A percentile compares a stretch with the other conserved stretches of the same genome.
Evolutionary conservation across 2,113 vertebrate genomes (phyloP).

Genomic region (Mola mola): DNA sequence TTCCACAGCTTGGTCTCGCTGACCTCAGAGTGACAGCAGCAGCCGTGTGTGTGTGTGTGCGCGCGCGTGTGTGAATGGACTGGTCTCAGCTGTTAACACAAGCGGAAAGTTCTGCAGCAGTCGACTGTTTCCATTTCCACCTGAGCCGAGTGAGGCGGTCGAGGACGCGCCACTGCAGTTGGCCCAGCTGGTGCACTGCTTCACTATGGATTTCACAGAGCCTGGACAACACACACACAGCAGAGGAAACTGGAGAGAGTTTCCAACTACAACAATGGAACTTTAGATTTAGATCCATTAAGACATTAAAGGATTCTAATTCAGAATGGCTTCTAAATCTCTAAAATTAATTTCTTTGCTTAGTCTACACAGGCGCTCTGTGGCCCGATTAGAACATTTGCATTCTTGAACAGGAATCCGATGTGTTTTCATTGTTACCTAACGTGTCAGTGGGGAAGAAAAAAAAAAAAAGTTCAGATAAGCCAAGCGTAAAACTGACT

Average conservation of each 20-base stretch:
- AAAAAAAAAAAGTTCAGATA: too few species aligned
- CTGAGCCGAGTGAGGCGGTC: conserved; percentile 8
- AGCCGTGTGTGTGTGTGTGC: conserved; percentile 29
- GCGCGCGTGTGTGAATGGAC: conserved; percentile 12
- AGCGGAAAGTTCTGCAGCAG: conserved; percentile 65
- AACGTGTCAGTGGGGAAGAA: too few species aligned
- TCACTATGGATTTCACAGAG: conserved; percentile 45
- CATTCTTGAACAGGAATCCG: background rate
- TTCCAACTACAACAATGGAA: background rate
- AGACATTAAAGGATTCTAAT: background rate
- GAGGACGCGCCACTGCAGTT: conserved; percentile 49
- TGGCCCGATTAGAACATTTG: background rate
- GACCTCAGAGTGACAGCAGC: conserved; percentile 26
- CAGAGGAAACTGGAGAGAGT: background rate
- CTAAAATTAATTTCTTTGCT: too few species aligned
- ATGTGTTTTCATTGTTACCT: conserved; percentile 50
- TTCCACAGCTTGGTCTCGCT: too few species aligned
- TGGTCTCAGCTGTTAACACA: conserved; percentile 70
- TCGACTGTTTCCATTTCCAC: conserved; percentile 65
- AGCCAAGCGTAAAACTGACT: too few species aligned
- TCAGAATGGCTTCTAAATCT: background rate
- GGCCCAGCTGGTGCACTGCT: conserved; percentile 56
- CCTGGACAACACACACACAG: conserved; percentile 40
- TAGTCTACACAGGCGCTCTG: too few species aligned
- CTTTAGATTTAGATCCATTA: too few species aligned